phyloP scores from a whole-genome alignment of 2,797 vertebrate species.

The Geotrypetes seraphini region DNA sequence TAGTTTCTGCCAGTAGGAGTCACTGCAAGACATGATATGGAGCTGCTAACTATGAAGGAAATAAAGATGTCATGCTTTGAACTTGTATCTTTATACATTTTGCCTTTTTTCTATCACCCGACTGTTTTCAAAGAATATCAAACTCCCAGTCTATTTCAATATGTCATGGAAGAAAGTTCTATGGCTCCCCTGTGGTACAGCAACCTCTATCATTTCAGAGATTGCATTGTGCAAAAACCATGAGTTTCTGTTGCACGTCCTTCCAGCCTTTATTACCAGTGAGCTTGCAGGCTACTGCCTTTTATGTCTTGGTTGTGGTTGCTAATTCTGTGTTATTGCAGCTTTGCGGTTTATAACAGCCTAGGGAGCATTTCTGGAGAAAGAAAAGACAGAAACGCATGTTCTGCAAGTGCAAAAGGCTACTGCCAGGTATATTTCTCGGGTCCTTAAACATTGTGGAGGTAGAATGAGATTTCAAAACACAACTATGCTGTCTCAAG shows the following conservation, averaged over 20 bases:
- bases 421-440: too few relatives aligned
- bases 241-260: background rate
- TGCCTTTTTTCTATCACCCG: too few relatives aligned
- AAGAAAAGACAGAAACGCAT: background rate
- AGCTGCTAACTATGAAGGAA: too few relatives aligned
- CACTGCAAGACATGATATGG: too few relatives aligned
- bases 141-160: too few relatives aligned
- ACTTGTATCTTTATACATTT: too few relatives aligned
- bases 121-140: too few relatives aligned
- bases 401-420: background rate
- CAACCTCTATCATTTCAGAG: background rate
- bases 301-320: background rate
- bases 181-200: background rate
- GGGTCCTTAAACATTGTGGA: too few relatives aligned
- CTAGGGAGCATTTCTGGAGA: background rate
- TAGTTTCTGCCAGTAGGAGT: too few relatives aligned
- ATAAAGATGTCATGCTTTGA: too few relatives aligned
- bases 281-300: background rate
- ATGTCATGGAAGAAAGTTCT: background rate
- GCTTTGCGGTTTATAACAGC: background rate
- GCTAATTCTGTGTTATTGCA: background rate
- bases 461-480: too few relatives aligned
- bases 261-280: background rate
- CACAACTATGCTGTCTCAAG: too few relatives aligned
- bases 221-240: background rate